Percentiles rank a stretch among this genome's conserved stretches.
These are phyloP conservation scores for Chymomyza caudatula DNA, from an alignment of 2,888 invertebrate species.

Conservation along the genomic window DNA sequence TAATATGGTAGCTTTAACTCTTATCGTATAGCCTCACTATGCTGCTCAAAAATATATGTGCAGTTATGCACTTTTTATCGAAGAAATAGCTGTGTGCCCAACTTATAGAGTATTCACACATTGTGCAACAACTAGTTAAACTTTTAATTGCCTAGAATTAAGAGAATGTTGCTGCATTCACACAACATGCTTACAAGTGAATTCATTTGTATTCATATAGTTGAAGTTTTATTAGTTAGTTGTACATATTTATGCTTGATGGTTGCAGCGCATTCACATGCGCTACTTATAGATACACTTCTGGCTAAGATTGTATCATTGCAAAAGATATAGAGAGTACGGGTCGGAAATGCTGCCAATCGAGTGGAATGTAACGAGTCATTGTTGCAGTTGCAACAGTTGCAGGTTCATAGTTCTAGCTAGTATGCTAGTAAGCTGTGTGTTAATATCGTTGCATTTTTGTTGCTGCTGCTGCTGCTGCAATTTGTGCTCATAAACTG, in stretches of 20 bases:
- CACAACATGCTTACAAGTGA: background rate
- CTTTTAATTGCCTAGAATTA: background rate
- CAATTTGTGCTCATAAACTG: slow-evolving; percentile 70
- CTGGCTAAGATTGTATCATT: background rate
- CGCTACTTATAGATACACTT: background rate
- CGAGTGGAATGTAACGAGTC: no score
- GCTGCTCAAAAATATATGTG: no score
- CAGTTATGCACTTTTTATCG: no score
- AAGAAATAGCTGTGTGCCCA: no score
- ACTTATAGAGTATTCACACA: background rate
- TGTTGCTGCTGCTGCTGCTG: slow-evolving; percentile 35
- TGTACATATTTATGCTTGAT: background rate
- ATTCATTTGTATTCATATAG: background rate
- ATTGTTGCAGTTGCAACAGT: no score
- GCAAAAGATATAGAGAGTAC: background rate
- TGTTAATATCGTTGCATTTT: background rate
- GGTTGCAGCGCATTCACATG: background rate
- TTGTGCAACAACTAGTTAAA: background rate
- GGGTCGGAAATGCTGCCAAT: no score
- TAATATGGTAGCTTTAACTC: no score
- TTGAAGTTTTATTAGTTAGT: no score
- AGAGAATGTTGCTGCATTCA: background rate
- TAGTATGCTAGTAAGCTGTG: background rate
- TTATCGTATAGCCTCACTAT: no score
- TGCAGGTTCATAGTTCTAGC: background rate